These are phyloP conservation scores for Pemphigus obesinymphae DNA, from an alignment of 1,140 invertebrate species.

Conservation along the genomic window DNA sequence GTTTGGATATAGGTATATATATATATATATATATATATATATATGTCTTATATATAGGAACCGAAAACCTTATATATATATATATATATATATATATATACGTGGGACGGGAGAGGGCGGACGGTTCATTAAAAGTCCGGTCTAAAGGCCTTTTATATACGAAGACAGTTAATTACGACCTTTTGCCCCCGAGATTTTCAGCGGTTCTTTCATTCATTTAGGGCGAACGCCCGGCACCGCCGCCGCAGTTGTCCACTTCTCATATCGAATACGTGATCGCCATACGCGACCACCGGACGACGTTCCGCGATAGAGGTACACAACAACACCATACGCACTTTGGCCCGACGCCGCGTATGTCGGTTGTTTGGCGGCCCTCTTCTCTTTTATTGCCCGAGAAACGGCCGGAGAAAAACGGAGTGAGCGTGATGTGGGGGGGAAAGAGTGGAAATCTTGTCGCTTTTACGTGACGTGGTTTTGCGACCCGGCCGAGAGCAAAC, in stretches of 20 bases:
- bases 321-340: background rate
- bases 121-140: conserved; percentile 37
- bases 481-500: conserved; percentile 12
- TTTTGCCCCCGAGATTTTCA: conserved; percentile 39
- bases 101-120: background rate
- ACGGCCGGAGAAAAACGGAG: too few species aligned
- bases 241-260: conserved; percentile 17
- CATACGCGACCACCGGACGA: background rate
- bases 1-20: too few species aligned
- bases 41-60: too few species aligned
- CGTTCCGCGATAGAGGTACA: too few species aligned
- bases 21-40: too few species aligned
- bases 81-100: too few species aligned
- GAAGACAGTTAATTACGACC: conserved; percentile 41
- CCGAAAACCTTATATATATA: conserved; percentile 8
- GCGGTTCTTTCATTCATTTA: conserved; percentile 40
- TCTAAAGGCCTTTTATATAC: conserved; percentile 21
- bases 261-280: conserved; percentile 37
- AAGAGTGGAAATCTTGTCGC: conserved; percentile 31
- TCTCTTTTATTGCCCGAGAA: background rate
- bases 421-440: background rate
- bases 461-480: conserved; percentile 37
- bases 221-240: background rate
- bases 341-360: background rate
- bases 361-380: background rate